Evolutionary conservation across 2,888 invertebrate genomes (phyloP), one percentile per base, ranked within the genome.

Genomic region (Eristalis pertinax): DNA sequence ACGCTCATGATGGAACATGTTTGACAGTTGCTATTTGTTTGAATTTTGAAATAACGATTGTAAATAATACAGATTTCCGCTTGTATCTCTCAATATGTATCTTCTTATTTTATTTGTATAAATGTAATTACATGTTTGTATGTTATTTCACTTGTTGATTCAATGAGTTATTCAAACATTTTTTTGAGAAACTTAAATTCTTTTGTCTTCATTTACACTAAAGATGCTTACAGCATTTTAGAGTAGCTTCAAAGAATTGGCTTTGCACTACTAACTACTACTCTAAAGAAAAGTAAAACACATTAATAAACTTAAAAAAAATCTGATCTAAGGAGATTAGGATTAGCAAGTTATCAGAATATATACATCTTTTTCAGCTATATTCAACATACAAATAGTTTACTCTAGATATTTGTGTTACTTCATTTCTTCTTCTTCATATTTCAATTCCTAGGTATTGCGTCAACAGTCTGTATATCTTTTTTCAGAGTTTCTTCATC

Each of bases 391-490:
- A 32, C 32, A 41, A 41, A 41, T 41, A 13, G 13, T 38, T 64
- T 41, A 38, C 11, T 38, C 22, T 19, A 1, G 11, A 68, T 4
- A n/a, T n/a, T n/a, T n/a, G n/a, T n/a, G n/a, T n/a, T n/a, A n/a
- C n/a, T n/a, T n/a, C n/a, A n/a, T n/a, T n/a, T n/a, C n/a, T n/a
- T n/a, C n/a, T n/a, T n/a, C n/a, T n/a, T n/a, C n/a, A n/a, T n/a
- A 13, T 13, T 22, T 29, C 35, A 58, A 63, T 63, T 68, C 11
- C 1, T 19, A 10, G 19, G 50, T 8, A 19, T 50, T 1, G 26
- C 56, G 24, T 84, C 78, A n/a, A 74, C 29, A 13, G 19, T 22
- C n/a, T 26, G 10, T 19, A 84, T 58, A 11, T 43, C 56, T 26
- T 22, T 24, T 64, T 43, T 78, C 7, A 84, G 78, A 2, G 1